Conservation (phyloP, 2,797 vertebrate species). For the Tiaroga cobitis region DNA sequence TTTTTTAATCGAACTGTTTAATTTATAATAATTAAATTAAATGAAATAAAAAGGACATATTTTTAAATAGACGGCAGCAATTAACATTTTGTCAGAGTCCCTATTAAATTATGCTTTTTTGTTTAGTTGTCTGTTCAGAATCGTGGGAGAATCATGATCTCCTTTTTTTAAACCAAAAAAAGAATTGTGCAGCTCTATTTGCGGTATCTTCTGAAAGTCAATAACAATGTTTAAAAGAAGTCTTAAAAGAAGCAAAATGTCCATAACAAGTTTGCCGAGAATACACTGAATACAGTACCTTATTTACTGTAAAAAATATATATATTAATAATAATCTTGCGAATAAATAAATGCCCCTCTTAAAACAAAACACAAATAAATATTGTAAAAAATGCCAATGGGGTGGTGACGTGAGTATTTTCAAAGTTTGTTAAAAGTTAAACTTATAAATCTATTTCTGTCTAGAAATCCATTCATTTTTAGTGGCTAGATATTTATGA, state of each 20-base stretch:
- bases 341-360: not conserved
- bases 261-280: not conserved
- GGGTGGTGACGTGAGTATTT: not conserved
- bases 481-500: not conserved
- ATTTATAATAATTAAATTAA: too few relatives aligned
- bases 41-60: too few relatives aligned
- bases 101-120: not conserved
- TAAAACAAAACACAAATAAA: not conserved
- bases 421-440: not conserved
- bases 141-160: not conserved
- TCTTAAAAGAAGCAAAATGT: not conserved
- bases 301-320: not conserved
- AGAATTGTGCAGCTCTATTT: not conserved
- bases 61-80: not conserved
- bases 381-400: not conserved
- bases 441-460: not conserved
- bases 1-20: not conserved
- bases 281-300: not conserved
- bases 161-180: too few relatives aligned
- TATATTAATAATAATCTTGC: too few relatives aligned
- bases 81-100: not conserved
- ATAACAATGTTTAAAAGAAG: not conserved
- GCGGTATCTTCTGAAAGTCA: not conserved
- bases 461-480: not conserved
- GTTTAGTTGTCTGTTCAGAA: not conserved